Conservation (phyloP, 1,140 invertebrate species). For the Conus betulinus region DNA sequence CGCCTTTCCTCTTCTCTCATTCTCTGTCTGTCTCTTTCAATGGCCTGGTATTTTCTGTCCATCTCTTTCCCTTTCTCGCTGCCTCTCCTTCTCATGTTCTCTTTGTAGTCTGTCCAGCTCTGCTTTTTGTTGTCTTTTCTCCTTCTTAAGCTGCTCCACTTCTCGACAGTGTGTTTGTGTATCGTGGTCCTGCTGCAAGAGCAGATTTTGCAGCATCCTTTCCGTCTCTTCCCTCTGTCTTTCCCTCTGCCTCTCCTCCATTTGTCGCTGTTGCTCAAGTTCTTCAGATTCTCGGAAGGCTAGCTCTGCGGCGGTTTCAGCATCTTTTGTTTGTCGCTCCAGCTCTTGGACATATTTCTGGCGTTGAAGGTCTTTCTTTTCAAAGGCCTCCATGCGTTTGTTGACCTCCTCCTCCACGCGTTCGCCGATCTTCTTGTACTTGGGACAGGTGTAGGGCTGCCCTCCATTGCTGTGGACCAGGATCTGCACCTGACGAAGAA, state of each 20-base stretch:
- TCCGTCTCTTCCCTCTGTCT: neutral
- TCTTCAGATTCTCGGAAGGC: neutral
- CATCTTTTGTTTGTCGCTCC: neutral
- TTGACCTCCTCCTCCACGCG: slow-evolving; percentile 28
- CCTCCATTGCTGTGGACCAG: neutral
- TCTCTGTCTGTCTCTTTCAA: neutral
- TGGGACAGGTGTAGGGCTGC: slow-evolving; percentile 16
- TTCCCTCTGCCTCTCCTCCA: neutral
- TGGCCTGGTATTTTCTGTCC: neutral
- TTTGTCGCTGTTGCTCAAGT: neutral
- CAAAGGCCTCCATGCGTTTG: slow-evolving; percentile 1
- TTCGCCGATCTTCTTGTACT: slow-evolving; percentile 20
- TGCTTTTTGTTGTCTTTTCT: neutral
- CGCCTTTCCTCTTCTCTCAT: neutral
- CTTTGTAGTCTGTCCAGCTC: neutral
- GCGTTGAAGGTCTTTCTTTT: slow-evolving; percentile 15
- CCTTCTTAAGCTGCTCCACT: neutral
- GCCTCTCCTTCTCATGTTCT: neutral
- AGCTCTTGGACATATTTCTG: slow-evolving; percentile 23
- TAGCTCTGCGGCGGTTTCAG: neutral
- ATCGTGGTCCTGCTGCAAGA: neutral
- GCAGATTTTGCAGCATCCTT: neutral
- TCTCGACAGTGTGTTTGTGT: neutral
- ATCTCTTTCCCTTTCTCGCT: neutral
- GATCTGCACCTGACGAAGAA: neutral